Base-by-base conservation (phyloP, 2,888 invertebrate species). In the Andrena bucephala region DNA sequence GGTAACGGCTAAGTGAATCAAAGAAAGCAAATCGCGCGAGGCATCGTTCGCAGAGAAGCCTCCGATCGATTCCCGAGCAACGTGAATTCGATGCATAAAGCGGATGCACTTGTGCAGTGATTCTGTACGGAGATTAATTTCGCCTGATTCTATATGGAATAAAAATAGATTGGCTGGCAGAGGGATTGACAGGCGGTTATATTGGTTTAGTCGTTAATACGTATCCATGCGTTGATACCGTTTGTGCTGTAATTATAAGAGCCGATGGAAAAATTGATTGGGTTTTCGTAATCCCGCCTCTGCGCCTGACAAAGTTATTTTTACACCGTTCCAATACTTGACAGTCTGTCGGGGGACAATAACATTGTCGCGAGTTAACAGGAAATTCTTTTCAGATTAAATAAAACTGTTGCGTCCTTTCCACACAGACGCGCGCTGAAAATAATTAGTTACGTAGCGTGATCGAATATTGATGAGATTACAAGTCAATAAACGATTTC, bases 11-110 rank as follows among this genome's bases (percentile, higher is more conserved):
- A 48, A 57, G 57, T 13, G 31, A 65, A 77, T 52, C 27, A 27
- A 7, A 71, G 31, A 52, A 66, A 31, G 66, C 62, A 66, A 65
- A 66, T 63, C 65, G 20, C 31, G 27, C n/a, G 10, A 42, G 42
- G 16, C 16, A 1, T 16, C 42, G 42, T 42, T 42, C 42, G 16
- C 42, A 5, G 42, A 16, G 42, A 16, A 42, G 42, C 42, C 42
- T 24, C 20, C 24, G 48, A 74, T 42, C 16, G 5, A 36, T 48
- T 29, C 2, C 8, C 24, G 5, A 2, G 7, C 36, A n/a, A 16
- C 33, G 36, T 31, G 36, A 10, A 66, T 36, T 27, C n/a, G n/a
- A 2, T 3, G 42, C 5, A 3, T 10, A 8, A 5, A 36, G 67
- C 48, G 50, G 60, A 77, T 50, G 54, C 48, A 60, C 31, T 80